Evolutionary conservation across 1,140 invertebrate species (phyloP).

Genomic region (Leptestheria dahalacensis): DNA sequence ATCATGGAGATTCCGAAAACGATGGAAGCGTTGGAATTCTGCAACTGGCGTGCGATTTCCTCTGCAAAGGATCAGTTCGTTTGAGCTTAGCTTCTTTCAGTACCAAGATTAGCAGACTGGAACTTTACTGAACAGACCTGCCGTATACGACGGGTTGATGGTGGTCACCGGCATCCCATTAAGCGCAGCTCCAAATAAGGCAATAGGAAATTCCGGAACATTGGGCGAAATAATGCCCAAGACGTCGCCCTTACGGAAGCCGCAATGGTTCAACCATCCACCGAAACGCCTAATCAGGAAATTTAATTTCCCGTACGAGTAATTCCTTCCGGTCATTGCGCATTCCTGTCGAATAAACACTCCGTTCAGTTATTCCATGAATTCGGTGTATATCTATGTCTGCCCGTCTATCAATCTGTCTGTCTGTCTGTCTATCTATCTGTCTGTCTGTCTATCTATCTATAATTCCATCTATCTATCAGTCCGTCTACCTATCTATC

Average conservation of each 20-base stretch:
- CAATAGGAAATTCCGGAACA: conserved; percentile 54
- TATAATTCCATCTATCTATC: too few relatives aligned
- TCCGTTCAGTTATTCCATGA: too few relatives aligned
- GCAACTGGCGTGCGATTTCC: conserved; percentile 57
- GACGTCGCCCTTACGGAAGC: conserved; percentile 49
- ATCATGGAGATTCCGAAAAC: conserved; percentile 46
- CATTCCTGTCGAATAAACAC: conserved; percentile 52
- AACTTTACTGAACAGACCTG: too few relatives aligned
- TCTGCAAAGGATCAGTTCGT: conserved; percentile 32
- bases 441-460: too few relatives aligned
- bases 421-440: too few relatives aligned
- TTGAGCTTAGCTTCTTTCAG: too few relatives aligned
- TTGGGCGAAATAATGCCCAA: conserved; percentile 57
- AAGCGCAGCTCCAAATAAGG: conserved; percentile 45
- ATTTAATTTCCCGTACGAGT: conserved; percentile 49
- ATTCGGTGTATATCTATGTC: too few relatives aligned
- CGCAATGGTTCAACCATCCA: conserved; percentile 44
- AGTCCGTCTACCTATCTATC: too few relatives aligned
- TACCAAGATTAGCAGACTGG: too few relatives aligned
- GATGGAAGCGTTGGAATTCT: conserved; percentile 44
- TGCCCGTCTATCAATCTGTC: too few relatives aligned
- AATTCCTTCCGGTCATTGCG: conserved; percentile 47
- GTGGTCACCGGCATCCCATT: conserved; percentile 56
- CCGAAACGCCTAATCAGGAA: conserved; percentile 45
- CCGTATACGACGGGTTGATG: conserved; percentile 63